Evolutionary conservation across 2,797 vertebrate species (phyloP), one percentile per base, ranked within the genome.

Genomic region (Scyliorhinus canicula): DNA sequence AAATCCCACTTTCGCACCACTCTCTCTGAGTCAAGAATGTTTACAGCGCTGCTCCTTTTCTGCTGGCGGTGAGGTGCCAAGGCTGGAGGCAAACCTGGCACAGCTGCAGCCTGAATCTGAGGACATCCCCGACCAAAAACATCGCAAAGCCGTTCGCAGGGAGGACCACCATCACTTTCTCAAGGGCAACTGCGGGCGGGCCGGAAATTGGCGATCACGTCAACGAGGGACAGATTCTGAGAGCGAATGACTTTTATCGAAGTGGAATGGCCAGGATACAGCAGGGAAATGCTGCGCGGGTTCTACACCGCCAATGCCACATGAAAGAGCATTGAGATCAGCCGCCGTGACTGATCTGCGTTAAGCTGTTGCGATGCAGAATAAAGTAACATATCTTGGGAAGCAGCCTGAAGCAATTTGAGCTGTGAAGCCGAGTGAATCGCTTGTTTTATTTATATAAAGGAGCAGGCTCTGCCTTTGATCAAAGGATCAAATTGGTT

Each of bases 371-470:
- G 9, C 21, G 84, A 55, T 55, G 11, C 79, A 8, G 44, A 82
- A 82, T 82, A 47, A 82, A 82, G 79, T 47, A 82, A 47, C 16
- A 19, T 57, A 60, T 88, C 31, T 88, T 57, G 55, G 31, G 40
- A 65, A 44, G 19, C 60, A 91, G 88, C 88, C 88, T 19, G 85
- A 88, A 57, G 52, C 52, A 88, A n/a, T 88, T 88, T 60, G 57
- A 24, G 60, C 21, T 44, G 88, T 63, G 60, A 26, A 44, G n/a
- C 88, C 40, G 57, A 63, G 88, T 91, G 88, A 63, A 44, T 65
- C 24, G 8, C 88, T 40, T 91, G 88, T 91, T 65, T 65, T 91
- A 91, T 91, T 91, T 40, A 65, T 91, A 63, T 65, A n/a, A 91
- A 91, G 57, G 88, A 52, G 44, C 88, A 91, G 60, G 31, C n/a